Evolutionary conservation across 2,113 vertebrate species (phyloP).

Genomic region (Cariama cristata): DNA sequence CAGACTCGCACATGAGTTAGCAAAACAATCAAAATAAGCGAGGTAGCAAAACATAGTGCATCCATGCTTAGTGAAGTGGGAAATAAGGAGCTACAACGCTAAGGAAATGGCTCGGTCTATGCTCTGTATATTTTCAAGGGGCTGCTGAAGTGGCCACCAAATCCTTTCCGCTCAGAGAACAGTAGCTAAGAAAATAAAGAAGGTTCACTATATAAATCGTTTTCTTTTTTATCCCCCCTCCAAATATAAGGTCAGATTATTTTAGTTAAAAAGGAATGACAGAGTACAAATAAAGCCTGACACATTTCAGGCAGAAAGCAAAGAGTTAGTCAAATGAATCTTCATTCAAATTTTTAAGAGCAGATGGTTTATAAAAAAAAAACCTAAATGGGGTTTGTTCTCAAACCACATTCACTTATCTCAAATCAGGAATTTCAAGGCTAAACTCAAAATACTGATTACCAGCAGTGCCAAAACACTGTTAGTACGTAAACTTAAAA

Average conservation of each 20-base stretch:
- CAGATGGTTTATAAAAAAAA: not conserved
- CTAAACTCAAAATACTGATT: not conserved
- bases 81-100: not conserved
- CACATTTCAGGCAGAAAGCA: not conserved
- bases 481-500: not conserved
- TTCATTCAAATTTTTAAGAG: not conserved
- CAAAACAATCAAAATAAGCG: not conserved
- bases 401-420: not conserved
- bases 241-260: not conserved
- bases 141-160: not conserved
- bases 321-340: not conserved
- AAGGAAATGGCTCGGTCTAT: not conserved
- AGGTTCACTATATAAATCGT: not conserved
- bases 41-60: not conserved
- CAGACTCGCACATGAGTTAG: accelerated
- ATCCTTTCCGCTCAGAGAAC: not conserved
- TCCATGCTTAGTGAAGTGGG: not conserved
- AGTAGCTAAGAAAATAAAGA: not conserved
- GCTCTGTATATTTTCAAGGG: not conserved
- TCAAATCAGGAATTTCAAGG: not conserved
- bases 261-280: not conserved
- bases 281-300: not conserved
- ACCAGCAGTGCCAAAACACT: not conserved
- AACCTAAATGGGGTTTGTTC: not conserved
- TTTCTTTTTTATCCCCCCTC: not conserved